phyloP scores from a whole-genome alignment of 1,140 invertebrate species.

The Trachymyrmex septentrionalis region DNA sequence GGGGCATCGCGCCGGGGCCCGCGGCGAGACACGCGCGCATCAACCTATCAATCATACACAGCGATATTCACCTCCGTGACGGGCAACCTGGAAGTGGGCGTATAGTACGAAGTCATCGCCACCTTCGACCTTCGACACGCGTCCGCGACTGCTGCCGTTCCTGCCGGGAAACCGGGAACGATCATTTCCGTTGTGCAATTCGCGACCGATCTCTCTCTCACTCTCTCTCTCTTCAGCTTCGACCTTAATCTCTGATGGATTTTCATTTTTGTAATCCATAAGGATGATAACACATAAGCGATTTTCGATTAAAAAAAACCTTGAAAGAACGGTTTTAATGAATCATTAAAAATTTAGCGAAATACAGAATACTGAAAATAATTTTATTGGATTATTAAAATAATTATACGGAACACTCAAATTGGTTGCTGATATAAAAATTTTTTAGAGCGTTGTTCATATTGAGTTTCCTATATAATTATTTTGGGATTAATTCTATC shows the following conservation, averaged over 20 bases:
- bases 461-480: too few relatives aligned
- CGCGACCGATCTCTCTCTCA: neutral
- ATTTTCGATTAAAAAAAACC: too few relatives aligned
- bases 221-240: neutral
- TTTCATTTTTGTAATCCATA: neutral
- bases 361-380: too few relatives aligned
- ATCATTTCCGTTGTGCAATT: constrained; percentile 15
- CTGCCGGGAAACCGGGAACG: neutral
- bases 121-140: constrained; percentile 51
- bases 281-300: neutral
- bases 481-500: neutral
- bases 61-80: constrained; percentile 49
- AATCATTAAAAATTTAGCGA: too few relatives aligned
- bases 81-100: constrained; percentile 26
- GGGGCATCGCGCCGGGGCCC: neutral
- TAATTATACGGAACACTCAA: too few relatives aligned
- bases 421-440: too few relatives aligned
- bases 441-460: too few relatives aligned
- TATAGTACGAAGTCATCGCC: constrained; percentile 35
- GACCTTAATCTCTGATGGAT: neutral
- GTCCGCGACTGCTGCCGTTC: constrained; percentile 40
- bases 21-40: constrained; percentile 64
- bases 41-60: constrained; percentile 68
- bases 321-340: too few relatives aligned
- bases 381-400: too few relatives aligned